These are phyloP conservation scores for Drosophila prolongata DNA, from an alignment of 2,888 invertebrate species.

Conservation along the genomic window DNA sequence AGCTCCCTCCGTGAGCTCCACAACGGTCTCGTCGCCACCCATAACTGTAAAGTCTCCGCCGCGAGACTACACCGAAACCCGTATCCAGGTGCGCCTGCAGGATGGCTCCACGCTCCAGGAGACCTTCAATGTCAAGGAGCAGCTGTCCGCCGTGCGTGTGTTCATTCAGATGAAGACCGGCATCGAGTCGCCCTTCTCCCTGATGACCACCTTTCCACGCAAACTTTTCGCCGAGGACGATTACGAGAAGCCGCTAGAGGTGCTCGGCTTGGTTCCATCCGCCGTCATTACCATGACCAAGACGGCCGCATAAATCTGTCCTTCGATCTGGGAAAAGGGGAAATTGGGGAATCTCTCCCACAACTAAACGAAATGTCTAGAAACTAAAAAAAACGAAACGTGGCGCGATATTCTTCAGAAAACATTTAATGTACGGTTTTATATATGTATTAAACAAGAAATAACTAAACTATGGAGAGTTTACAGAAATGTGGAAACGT, in stretches of 20 bases:
- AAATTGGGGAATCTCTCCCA: constrained; percentile 34
- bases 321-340: neutral
- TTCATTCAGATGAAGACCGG: constrained; percentile 78
- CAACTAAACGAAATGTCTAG: constrained; percentile 37
- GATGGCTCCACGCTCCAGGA: constrained; percentile 91
- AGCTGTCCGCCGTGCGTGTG: constrained; percentile 86
- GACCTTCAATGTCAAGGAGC: constrained; percentile 89
- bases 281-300: constrained; percentile 86
- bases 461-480: constrained; percentile 1
- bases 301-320: constrained; percentile 47
- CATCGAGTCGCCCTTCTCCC: constrained; percentile 86
- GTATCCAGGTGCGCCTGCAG: constrained; percentile 94
- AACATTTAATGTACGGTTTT: constrained; percentile 55
- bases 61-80: constrained; percentile 82
- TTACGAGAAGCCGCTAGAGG: constrained; percentile 93
- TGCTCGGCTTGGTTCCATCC: constrained; percentile 93
- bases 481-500: neutral
- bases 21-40: constrained; percentile 56
- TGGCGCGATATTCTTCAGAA: constrained; percentile 32
- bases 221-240: constrained; percentile 94
- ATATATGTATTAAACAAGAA: constrained; percentile 48
- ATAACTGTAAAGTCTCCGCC: constrained; percentile 52
- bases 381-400: constrained; percentile 31
- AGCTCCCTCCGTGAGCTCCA: constrained; percentile 61
- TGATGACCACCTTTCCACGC: constrained; percentile 95